Evolutionary conservation across 2,113 vertebrate genomes (phyloP), one percentile per base, ranked within the genome.

Genomic region (Silurus asotus): DNA sequence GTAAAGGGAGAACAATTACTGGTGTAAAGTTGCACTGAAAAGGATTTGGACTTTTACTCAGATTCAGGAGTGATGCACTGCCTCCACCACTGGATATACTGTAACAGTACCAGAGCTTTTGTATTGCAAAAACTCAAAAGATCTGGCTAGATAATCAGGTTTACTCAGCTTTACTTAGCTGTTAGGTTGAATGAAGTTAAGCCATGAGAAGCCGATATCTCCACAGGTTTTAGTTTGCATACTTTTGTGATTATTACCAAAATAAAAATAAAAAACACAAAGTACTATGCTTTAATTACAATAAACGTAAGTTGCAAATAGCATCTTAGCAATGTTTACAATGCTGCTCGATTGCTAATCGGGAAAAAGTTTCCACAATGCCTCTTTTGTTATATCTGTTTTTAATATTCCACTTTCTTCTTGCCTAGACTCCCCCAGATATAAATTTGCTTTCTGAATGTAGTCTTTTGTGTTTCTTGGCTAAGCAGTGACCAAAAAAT

Each of bases 401-500:
- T 20, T 49, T 48, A 20, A 72, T 72, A 19, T 48, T 48, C 69
- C 17, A n/a, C 48, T 51, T 75, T 51, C 37, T 51, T 51, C 69
- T 72, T 74, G 70, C 9, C 23, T 49, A 11, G 70, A 74, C 37
- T 10, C 11, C 28, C 48, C 15, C 7, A 15, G 19, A 48, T 70
- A 70, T 19, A 45, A 17, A 49, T 10, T 74, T 9, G 49, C 19
- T 74, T 72, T 8, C 45, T 74, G 45, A 49, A 17, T 74, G 70
- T n/a, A n/a, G 72, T 23, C 74, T n/a, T 19, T 53, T 76, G 74
- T 76, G 10, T 55, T 76, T 76, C 23, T 76, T 76, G 74, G 74
- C 74, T 55, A 76, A 15, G 74, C 74, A 55, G 49, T 76, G 13
- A 25, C 49, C 49, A 6, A 55, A 55, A 55, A 76, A 76, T 75